Base-by-base conservation (phyloP, 2,797 vertebrate genomes). In the Lindbergichthys nudifrons region DNA sequence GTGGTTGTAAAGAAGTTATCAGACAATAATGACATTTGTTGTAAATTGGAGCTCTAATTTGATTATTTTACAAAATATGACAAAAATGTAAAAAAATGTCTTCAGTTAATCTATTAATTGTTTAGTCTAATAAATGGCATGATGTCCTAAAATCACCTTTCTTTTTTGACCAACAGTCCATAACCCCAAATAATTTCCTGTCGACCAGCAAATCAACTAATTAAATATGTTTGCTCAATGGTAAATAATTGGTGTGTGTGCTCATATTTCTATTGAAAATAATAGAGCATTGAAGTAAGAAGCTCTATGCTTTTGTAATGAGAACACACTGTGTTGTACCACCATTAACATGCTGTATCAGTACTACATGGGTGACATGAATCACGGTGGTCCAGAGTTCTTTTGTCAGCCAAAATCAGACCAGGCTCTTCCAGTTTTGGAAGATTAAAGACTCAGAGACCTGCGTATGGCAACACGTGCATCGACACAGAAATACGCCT, bases 391-490 rank as follows among this genome's bases (percentile, higher is more conserved):
- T 66, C 71, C 69, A 81, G 79, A 67, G 81, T 80, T 51, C 65
- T 82, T 70, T 62, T 43, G 42, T 84, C 57, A 11, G 30, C 65
- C 47, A 57, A 53, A 51, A 48, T 52, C 45, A 73, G 30, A 65
- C 51, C 46, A 64, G 62, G 32, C 21, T n/a, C 21, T 11, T 46
- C 3, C 1, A 1, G 18, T 64, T 50, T 73, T 30, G 42, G 47
- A 32, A 56, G 46, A 32, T 78, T 43, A 52, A 54, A 69, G 50
- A 50, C 51, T 60, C 1, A 1, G 47, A 78, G 62, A 69, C 71
- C 70, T 56, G 81, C 66, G 8, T 32, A 66, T 46, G 61, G 59
- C 65, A 41, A 76, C 76, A 48, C 73, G 69, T 90, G 89, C 62
- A 14, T 11, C 39, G 6, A 67, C 85, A 58, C 65, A 72, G 47